Base-by-base conservation (phyloP, 1,140 invertebrate species). In the Drosophila albomicans region DNA sequence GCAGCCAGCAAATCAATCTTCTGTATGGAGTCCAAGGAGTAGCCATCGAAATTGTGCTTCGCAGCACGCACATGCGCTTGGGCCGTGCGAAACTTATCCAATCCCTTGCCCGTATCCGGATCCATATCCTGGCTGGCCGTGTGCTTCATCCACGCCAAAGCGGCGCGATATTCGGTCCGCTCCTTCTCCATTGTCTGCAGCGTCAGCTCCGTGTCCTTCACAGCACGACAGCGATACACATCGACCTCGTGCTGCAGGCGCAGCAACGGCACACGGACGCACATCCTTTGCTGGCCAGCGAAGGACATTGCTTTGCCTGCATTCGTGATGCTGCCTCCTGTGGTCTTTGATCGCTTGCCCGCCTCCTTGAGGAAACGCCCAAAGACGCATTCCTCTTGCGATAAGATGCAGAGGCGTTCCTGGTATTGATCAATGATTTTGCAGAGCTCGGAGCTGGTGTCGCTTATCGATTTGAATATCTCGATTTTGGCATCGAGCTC, bases 401-500 rank as follows among this genome's bases (percentile, higher is more conserved):
- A 97, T 73, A 99, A 94, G 95, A 97, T 96, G 93, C 97, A 98
- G 52, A 99, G 92, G 85, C 97, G 94, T 91, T 99, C 98, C 93
- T 99, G 98, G 93, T 99, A 99, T 92, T 96, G 96, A 92, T 99
- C 98, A 77, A 99, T 96, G 52, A 98, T 95, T 92, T 96, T 95
- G 92, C 99, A 96, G 75, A 99, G 94, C 78, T 97, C 96, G 76
- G 95, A 94, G 84, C 97, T 99, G 61, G 97, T 99, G 74, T 97
- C 96, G 91, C 98, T 96, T 91, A 99, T 98, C 76, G 98, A 99
- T 92, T 96, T 96, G 93, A 99, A 99, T 6, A 99, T 94, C 94
- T 99, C 98, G 54, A 99, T 94, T 94, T 99, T 99, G 2, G 99
- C 96, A 94, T 99, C 99, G 3, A 99, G 94, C 91, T 99, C 97